Evolutionary conservation across 2,888 invertebrate genomes (phyloP), one percentile per base, ranked within the genome.

Genomic region (Harpalus rubripes): DNA sequence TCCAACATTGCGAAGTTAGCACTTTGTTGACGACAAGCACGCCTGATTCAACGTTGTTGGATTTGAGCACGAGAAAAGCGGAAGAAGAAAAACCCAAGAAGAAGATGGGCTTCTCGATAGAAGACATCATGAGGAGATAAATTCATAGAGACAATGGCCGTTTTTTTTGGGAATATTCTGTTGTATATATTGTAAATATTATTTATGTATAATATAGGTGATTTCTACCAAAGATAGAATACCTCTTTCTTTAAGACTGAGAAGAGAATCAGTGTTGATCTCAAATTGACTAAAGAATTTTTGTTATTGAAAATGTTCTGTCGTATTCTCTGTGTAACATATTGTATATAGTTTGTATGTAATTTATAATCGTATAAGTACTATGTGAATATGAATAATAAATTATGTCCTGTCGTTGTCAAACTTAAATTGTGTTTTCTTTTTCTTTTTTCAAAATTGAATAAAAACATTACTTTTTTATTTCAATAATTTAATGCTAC

Each of bases 41-140:
- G 32, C 52, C 84, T 7, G 84, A 84, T 56, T 80, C 72, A 58
- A 85, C 84, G 10, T 44, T 83, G 39, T 22, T 85, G 81, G 86
- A 86, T 74, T 74, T 86, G n/a, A 76, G 86, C 22, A 85, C 86
- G 22, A 92, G 87, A 91, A 91, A 89, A 89, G n/a, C 86, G 44
- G 86, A 87, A 59, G 89, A 89, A 74, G 72, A 18, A 1, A 88
- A 90, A 32, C 92, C 92, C 7, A 94, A 93, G 87, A 92, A 92
- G 86, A 90, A 93, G 32, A 91, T 96, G 86, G 97, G 97, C 0
- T 97, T 97, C 91, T 95, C 95, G 87, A 97, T 97, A 91, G 97
- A 96, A 88, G 97, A 97, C 89, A 97, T 97, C 87, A 96, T 97
- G 96, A 96, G 95, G 90, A 95, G 96, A 92, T 96, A 95, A 92